A percentile compares a stretch with the other conserved stretches of the same genome.
Evolutionary conservation across 1,140 invertebrate genomes (phyloP).

Genomic region (Macrotrachela quadricornifera): DNA sequence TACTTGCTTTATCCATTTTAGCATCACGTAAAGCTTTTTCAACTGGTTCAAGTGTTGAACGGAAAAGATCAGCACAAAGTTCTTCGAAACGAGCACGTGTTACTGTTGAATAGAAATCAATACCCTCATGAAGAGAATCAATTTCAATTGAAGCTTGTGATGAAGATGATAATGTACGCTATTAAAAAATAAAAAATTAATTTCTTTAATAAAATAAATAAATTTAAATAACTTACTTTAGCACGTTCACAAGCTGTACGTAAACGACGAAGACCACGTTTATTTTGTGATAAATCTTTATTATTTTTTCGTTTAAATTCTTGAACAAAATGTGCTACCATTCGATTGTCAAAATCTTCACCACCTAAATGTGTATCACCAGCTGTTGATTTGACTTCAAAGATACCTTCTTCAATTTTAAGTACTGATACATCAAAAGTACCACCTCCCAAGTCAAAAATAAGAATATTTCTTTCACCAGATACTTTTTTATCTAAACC

Average conservation of each 20-base stretch:
- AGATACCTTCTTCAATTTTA: slow-evolving; percentile 9
- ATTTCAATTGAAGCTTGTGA: slow-evolving; percentile 19
- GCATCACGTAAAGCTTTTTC: slow-evolving; percentile 26
- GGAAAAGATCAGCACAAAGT: slow-evolving; percentile 17
- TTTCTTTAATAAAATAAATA: no score
- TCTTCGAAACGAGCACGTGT: slow-evolving; percentile 16
- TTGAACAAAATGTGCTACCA: slow-evolving; percentile 18
- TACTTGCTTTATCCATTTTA: slow-evolving; percentile 19
- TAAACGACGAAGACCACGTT: slow-evolving; percentile 18
- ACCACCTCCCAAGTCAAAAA: slow-evolving; percentile 16
- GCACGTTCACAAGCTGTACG: slow-evolving; percentile 25
- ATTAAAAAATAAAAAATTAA: no score
- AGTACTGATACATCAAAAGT: slow-evolving; percentile 11
- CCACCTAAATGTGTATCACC: slow-evolving; percentile 12
- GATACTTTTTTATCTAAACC: slow-evolving; percentile 29
- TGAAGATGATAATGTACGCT: slow-evolving; percentile 19
- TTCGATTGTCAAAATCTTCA: slow-evolving; percentile 19
- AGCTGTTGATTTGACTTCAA: slow-evolving; percentile 9
- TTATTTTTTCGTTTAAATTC: slow-evolving; percentile 18
- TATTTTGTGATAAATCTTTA: slow-evolving; percentile 12
- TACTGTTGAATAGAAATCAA: slow-evolving; percentile 9
- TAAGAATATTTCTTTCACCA: slow-evolving; percentile 18
- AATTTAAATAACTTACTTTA: no score
- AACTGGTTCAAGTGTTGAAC: slow-evolving; percentile 23
- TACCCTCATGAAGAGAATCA: slow-evolving; percentile 11